phyloP scores from a whole-genome alignment of 1,140 invertebrate species.

The Acromyrmex charruanus region DNA sequence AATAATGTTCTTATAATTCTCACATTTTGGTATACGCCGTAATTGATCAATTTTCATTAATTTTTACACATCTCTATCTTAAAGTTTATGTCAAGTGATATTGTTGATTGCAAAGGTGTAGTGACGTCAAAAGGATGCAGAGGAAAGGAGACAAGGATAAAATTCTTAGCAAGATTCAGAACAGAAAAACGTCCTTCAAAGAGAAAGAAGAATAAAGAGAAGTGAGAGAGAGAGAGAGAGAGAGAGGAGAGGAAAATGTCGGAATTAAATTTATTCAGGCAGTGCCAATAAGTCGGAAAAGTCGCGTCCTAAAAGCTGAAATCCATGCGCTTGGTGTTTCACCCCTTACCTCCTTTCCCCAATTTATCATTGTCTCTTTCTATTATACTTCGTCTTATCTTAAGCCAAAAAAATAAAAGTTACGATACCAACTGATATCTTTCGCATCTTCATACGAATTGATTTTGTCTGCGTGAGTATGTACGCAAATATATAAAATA shows the following conservation, averaged over 20 bases:
- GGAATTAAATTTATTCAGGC: conserved; percentile 85
- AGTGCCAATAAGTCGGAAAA: conserved; percentile 83
- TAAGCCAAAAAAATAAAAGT: conserved; percentile 31
- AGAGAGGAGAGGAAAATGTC: conserved; percentile 61
- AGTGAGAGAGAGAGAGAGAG: background rate
- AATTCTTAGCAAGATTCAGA: conserved; percentile 80
- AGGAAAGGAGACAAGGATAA: conserved; percentile 76
- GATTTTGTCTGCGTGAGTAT: background rate
- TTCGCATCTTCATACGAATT: background rate
- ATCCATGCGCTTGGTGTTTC: conserved; percentile 71
- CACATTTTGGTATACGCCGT: background rate
- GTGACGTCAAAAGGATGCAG: conserved; percentile 65
- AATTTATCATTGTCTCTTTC: conserved; percentile 34
- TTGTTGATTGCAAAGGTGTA: conserved; percentile 56
- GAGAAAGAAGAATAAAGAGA: background rate
- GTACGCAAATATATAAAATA: background rate
- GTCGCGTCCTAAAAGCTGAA: conserved; percentile 81
- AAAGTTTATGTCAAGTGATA: conserved; percentile 24
- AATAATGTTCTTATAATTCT: background rate
- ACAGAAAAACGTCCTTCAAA: conserved; percentile 70
- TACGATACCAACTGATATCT: conserved; percentile 26
- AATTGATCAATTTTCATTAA: conserved; percentile 38
- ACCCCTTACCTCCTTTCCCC: background rate
- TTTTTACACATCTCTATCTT: background rate
- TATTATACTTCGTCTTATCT: conserved; percentile 42